Conservation (phyloP, 2,888 invertebrate species). For the Macaria notata region DNA sequence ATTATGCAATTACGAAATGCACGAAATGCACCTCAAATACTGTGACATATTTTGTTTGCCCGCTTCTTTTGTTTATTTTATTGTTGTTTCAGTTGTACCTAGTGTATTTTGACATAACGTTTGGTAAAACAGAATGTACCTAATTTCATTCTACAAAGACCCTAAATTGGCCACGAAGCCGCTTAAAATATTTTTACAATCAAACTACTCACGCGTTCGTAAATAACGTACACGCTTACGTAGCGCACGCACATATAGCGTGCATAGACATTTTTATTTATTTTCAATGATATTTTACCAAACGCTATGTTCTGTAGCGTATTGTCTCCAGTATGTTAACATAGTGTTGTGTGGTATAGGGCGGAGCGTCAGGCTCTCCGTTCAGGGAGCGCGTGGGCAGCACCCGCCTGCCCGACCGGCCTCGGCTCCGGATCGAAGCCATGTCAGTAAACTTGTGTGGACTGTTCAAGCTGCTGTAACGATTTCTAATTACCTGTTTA, state of each 20-base stretch:
- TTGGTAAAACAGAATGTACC: constrained; percentile 4
- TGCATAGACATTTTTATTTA: no score
- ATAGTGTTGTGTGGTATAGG: constrained; percentile 70
- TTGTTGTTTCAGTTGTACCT: constrained; percentile 28
- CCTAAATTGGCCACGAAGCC: no score
- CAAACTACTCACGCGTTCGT: no score
- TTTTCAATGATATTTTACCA: no score
- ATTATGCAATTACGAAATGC: constrained; percentile 65
- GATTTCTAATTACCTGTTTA: background rate
- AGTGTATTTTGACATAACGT: constrained; percentile 11
- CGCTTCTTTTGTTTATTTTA: constrained; percentile 63
- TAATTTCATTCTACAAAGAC: no score
- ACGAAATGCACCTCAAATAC: constrained; percentile 65
- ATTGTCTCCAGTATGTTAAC: constrained; percentile 42
- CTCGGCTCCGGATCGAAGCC: constrained; percentile 92
- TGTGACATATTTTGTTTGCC: constrained; percentile 66
- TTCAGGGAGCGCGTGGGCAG: constrained; percentile 95
- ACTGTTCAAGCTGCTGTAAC: constrained; percentile 20
- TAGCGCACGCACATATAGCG: no score
- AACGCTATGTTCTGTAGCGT: constrained; percentile 14
- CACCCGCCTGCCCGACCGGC: constrained; percentile 92
- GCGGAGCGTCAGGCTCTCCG: constrained; percentile 88
- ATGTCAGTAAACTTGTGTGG: constrained; percentile 66
- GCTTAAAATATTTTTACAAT: no score
- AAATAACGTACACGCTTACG: no score